Evolutionary conservation across 2,797 vertebrate species (phyloP), one percentile per base, ranked within the genome.

Genomic region (Sebastes glaucus): DNA sequence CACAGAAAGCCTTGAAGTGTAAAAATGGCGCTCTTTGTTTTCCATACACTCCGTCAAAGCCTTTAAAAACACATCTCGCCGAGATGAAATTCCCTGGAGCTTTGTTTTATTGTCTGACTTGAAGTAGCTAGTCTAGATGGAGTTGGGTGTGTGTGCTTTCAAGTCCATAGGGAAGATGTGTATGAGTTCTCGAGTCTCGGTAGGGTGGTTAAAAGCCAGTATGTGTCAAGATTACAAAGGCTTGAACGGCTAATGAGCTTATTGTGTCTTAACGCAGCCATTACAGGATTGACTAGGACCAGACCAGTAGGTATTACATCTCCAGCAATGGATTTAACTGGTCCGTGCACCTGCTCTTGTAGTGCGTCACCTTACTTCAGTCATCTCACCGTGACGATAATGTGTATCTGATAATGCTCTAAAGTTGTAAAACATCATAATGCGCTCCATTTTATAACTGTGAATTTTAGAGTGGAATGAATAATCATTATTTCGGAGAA

Each of bases 231-330:
- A 88, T 88, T 88, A 84, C 46, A 70, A 80, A 78, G 55, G 70
- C 23, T 86, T 84, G 78, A 25, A 27, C 22, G 32, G 60, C 63
- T 88, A 90, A 80, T 88, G 65, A 84, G 87, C 84, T 92, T 84
- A 81, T 38, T 70, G 71, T 78, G 74, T 85, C 75, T 85, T 84
- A 76, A 63, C 46, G 28, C 38, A 57, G 77, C 55, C 70, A 71
- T 89, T 13, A 84, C 14, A 38, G 72, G 82, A 85, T 74, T 81
- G 77, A 80, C 74, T 79, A 57, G 66, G 55, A 71, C 35, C 49
- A 42, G 72, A 70, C 64, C 84, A 86, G 79, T 52, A 53, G 61
- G 67, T 72, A 77, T 86, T 80, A 80, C 23, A 87, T 56, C 1
- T 86, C 52, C 46, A 80, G 74, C 42, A 70, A 63, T 74, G 57